Conservation (phyloP, 1,140 invertebrate genomes). For the Polypedilum pembai region DNA sequence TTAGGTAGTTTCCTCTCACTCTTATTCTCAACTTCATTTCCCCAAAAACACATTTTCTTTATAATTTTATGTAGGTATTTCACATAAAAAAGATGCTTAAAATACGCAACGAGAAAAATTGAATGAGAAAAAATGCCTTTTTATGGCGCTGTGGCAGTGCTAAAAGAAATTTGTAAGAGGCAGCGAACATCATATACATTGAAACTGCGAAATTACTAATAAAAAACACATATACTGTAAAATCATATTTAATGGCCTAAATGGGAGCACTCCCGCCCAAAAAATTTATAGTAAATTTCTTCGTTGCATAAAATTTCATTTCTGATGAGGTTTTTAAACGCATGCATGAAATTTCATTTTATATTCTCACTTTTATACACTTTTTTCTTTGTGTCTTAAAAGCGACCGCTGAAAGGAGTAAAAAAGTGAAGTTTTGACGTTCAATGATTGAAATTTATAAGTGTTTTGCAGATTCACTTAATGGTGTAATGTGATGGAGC, state of each 20-base stretch:
- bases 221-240: conserved; percentile 28
- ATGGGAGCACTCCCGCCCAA: neutral
- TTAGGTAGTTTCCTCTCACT: neutral
- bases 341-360: conserved; percentile 19
- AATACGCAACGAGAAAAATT: conserved; percentile 22
- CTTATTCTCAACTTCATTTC: neutral
- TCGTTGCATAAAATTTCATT: neutral
- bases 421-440: neutral
- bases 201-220: conserved; percentile 28
- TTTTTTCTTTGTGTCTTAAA: neutral
- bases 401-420: neutral
- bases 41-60: conserved; percentile 28
- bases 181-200: neutral
- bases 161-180: conserved; percentile 28
- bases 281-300: conserved; percentile 25
- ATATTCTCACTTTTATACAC: neutral
- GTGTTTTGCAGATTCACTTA: conserved; percentile 3
- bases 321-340: conserved; percentile 2
- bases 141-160: neutral
- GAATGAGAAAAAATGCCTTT: conserved; percentile 10
- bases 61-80: conserved; percentile 26
- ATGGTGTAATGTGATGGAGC: neutral
- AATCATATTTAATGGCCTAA: conserved; percentile 17
- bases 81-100: conserved; percentile 27
- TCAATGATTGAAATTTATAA: conserved; percentile 26